Evolutionary conservation across 2,113 vertebrate genomes (phyloP).

Genomic region (Cephalopholis sonnerati): DNA sequence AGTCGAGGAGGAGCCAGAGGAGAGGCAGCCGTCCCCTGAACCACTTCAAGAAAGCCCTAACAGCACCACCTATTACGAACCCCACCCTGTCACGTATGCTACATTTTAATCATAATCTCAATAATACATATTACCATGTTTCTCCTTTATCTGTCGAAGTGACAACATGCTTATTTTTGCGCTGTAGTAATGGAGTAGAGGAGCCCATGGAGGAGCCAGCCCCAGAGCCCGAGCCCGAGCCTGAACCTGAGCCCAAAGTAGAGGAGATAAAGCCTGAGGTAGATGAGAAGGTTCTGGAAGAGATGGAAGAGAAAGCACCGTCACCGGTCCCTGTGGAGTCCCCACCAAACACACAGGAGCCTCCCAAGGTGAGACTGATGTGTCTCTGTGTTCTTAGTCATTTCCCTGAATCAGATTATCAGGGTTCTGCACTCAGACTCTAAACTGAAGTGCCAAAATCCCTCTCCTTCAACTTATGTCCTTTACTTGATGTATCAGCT

Average conservation of each 20-base stretch:
- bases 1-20: conserved; percentile 94
- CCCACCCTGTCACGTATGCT: conserved; percentile 91
- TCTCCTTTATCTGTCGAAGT: not conserved
- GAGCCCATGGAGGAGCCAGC: conserved; percentile 83
- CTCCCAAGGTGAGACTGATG: conserved; percentile 88
- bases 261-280: conserved; percentile 90
- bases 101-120: not conserved
- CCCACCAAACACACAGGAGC: conserved; percentile 90
- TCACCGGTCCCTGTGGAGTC: conserved; percentile 93
- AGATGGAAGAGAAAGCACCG: conserved; percentile 92
- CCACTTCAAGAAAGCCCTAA: conserved; percentile 92
- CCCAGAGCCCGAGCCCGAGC: conserved; percentile 78
- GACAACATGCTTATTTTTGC: not conserved
- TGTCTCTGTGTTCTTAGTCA: not conserved
- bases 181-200: conserved; percentile 82
- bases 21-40: conserved; percentile 92
- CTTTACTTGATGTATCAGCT: not conserved
- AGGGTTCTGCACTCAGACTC: not conserved
- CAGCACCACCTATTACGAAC: conserved; percentile 90
- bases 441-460: not conserved
- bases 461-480: too few species aligned
- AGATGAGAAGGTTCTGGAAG: conserved; percentile 92
- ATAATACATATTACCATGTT: not conserved
- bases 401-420: not conserved
- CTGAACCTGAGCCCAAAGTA: conserved; percentile 84